A percentile compares a stretch with the other conserved stretches of the same genome.
These are phyloP conservation scores for Nyctibius bracteatus DNA, from an alignment of 2,113 vertebrate genomes.

Conservation along the genomic window DNA sequence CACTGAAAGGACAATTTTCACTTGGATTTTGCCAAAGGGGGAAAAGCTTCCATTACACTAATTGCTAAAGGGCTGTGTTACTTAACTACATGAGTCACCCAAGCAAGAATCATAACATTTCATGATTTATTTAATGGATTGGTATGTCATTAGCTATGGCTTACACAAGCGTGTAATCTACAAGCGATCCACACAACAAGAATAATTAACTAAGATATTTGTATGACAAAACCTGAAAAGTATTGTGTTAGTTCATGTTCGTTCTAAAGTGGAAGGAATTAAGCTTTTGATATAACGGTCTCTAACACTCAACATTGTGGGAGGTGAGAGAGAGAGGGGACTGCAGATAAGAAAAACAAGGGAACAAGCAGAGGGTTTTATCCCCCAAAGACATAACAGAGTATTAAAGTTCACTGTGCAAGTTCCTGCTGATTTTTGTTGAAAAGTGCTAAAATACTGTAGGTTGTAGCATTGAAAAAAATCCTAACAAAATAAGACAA, in stretches of 20 bases:
- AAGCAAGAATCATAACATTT: not conserved
- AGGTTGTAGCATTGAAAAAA: not conserved
- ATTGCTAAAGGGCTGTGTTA: not conserved
- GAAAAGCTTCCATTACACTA: not conserved
- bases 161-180: not conserved
- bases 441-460: not conserved
- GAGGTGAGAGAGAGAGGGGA: not conserved
- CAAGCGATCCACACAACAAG: not conserved
- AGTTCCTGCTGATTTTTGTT: not conserved
- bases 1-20: not conserved
- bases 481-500: not conserved
- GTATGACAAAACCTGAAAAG: not conserved
- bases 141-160: not conserved
- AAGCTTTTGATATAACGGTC: not conserved
- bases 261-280: not conserved
- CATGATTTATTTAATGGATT: not conserved
- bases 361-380: not conserved
- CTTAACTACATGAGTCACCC: not conserved
- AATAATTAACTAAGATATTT: not conserved
- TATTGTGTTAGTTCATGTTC: not conserved
- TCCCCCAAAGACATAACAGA: not conserved
- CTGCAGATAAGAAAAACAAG: not conserved
- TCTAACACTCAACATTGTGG: not conserved
- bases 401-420: not conserved
- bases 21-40: not conserved